Conservation (phyloP, 2,113 vertebrate species). For the Eulemur rufifrons region DNA sequence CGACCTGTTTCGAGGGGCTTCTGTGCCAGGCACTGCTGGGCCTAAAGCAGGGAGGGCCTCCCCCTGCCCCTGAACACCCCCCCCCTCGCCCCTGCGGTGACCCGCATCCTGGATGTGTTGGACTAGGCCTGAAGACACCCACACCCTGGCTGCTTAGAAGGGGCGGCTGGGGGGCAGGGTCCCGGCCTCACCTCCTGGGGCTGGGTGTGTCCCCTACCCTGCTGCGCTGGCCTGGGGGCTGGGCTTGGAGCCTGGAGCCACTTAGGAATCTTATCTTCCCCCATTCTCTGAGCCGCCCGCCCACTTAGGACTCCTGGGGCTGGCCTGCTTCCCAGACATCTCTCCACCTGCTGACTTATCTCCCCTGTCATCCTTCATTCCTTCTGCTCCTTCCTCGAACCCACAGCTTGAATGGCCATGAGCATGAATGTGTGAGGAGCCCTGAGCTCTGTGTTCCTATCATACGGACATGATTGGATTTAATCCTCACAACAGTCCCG, state of each 20-base stretch:
- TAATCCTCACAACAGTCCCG: background rate
- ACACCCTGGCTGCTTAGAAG: background rate
- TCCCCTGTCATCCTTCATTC: background rate
- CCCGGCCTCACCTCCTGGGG: background rate
- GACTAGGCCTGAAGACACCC: background rate
- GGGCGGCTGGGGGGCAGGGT: background rate
- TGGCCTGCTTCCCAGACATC: background rate
- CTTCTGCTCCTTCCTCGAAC: background rate
- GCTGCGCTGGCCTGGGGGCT: background rate
- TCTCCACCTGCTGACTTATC: background rate
- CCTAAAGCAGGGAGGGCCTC: background rate
- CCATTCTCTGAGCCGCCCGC: background rate
- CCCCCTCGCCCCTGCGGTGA: background rate
- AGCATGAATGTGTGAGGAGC: background rate
- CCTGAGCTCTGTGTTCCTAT: background rate
- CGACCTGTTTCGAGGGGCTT: background rate
- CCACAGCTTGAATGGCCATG: too few relatives aligned
- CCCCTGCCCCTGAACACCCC: background rate
- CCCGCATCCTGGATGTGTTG: conserved; percentile 8
- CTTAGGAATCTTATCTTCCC: background rate
- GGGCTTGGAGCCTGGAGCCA: background rate
- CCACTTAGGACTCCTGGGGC: background rate
- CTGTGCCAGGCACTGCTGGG: background rate
- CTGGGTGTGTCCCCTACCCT: background rate
- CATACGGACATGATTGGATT: background rate